phyloP scores from a whole-genome alignment of 2,888 invertebrate genomes.

The Ferrisia virgata region DNA sequence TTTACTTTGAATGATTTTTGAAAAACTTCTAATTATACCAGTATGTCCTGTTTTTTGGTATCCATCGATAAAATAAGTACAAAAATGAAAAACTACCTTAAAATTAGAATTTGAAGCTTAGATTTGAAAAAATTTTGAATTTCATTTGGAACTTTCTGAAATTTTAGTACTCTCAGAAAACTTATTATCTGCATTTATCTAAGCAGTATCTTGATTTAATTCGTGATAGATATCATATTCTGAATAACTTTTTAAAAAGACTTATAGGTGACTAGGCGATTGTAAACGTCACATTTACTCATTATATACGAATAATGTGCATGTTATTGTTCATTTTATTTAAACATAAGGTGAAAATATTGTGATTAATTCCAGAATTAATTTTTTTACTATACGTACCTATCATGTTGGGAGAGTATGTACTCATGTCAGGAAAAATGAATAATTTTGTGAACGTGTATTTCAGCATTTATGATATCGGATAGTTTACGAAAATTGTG shows the following conservation, averaged over 20 bases:
- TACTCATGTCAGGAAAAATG: neutral
- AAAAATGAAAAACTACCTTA: too few relatives aligned
- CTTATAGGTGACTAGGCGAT: neutral
- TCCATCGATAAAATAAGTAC: too few relatives aligned
- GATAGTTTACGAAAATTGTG: neutral
- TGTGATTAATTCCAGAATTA: neutral
- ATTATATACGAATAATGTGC: neutral
- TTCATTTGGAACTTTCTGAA: too few relatives aligned
- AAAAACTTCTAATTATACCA: too few relatives aligned
- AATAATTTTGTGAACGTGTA: neutral
- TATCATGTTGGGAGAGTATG: neutral
- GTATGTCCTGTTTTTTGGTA: too few relatives aligned
- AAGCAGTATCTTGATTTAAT: neutral
- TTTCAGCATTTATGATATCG: neutral
- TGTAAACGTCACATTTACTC: neutral
- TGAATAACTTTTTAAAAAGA: neutral
- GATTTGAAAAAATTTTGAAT: too few relatives aligned
- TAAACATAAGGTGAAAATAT: neutral
- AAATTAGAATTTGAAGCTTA: too few relatives aligned
- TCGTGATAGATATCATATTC: neutral
- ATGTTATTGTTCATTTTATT: neutral
- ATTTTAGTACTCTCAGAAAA: too few relatives aligned
- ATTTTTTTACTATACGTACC: neutral
- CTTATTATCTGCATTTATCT: too few relatives aligned
- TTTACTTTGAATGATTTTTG: too few relatives aligned